phyloP scores from a whole-genome alignment of 2,888 invertebrate species.

The Empis livida region DNA sequence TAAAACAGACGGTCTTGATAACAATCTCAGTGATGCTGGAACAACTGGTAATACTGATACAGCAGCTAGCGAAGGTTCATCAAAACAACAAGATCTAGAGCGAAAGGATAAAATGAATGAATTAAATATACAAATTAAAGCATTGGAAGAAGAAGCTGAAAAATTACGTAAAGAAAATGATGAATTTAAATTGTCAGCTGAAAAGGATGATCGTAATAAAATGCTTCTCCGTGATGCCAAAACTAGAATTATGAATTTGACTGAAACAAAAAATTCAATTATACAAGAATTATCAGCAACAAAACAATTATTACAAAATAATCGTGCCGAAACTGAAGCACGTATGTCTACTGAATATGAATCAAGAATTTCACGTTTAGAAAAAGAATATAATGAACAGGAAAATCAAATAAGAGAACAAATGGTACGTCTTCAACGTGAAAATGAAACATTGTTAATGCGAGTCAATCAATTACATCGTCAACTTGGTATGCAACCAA shows the following conservation, averaged over 20 bases:
- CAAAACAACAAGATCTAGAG: slow-evolving; percentile 12
- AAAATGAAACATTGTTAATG: slow-evolving; percentile 58
- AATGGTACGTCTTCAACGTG: slow-evolving; percentile 39
- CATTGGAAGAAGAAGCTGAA: slow-evolving; percentile 40
- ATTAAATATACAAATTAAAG: slow-evolving; percentile 35
- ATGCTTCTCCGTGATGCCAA: slow-evolving; percentile 60
- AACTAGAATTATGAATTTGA: slow-evolving; percentile 56
- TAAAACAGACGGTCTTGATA: slow-evolving; percentile 47
- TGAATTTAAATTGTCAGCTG: slow-evolving; percentile 50
- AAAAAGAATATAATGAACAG: slow-evolving; percentile 57
- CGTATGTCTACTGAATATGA: slow-evolving; percentile 59
- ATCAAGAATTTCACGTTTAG: slow-evolving; percentile 51
- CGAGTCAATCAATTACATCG: slow-evolving; percentile 55
- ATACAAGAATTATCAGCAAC: slow-evolving; percentile 45
- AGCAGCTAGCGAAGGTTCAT: slow-evolving; percentile 9
- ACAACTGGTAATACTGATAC: slow-evolving; percentile 32
- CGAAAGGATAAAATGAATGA: slow-evolving; percentile 25
- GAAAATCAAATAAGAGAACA: slow-evolving; percentile 45
- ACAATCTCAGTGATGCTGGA: slow-evolving; percentile 31
- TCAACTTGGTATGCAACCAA: slow-evolving; percentile 47
- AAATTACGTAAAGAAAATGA: slow-evolving; percentile 49
- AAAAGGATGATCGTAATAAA: slow-evolving; percentile 53
- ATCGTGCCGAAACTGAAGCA: slow-evolving; percentile 43
- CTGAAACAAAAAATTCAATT: slow-evolving; percentile 52
- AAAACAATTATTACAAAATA: slow-evolving; percentile 38